Percentiles rank a stretch among this genome's conserved stretches.
These are phyloP conservation scores for Archegozetes longisetosus DNA, from an alignment of 1,140 invertebrate genomes.

Conservation along the genomic window DNA sequence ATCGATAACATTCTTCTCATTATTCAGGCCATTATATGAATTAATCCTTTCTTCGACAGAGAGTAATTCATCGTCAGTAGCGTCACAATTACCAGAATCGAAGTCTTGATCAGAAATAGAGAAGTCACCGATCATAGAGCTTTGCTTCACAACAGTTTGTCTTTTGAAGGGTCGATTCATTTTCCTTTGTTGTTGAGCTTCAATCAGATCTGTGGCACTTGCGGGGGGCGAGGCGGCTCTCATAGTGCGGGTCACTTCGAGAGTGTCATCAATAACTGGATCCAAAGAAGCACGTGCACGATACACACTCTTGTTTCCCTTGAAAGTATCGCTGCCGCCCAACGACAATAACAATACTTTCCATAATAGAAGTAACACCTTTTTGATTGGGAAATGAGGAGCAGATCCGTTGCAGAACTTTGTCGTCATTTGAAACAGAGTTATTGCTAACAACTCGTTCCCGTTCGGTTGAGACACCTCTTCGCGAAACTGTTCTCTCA, in stretches of 20 bases:
- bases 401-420: slow-evolving; percentile 81
- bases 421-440: slow-evolving; percentile 82
- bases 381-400: slow-evolving; percentile 94
- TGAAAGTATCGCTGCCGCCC: slow-evolving; percentile 67
- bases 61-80: background rate
- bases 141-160: slow-evolving; percentile 28
- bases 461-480: slow-evolving; percentile 16
- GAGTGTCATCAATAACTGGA: slow-evolving; percentile 69
- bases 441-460: slow-evolving; percentile 73
- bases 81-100: slow-evolving; percentile 1
- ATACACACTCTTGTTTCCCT: slow-evolving; percentile 53
- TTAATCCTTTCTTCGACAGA: background rate
- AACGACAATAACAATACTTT: slow-evolving; percentile 69
- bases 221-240: slow-evolving; percentile 84
- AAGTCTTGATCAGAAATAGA: background rate
- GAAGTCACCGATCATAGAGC: slow-evolving; percentile 6
- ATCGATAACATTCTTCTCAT: background rate
- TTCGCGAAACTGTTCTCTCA: slow-evolving; percentile 16
- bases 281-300: slow-evolving; percentile 51
- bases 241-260: slow-evolving; percentile 82
- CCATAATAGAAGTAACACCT: slow-evolving; percentile 88
- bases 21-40: background rate
- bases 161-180: slow-evolving; percentile 40
- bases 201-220: slow-evolving; percentile 75
- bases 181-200: slow-evolving; percentile 64